A percentile compares a stretch with the other conserved stretches of the same genome.
phyloP scores from a whole-genome alignment of 2,888 invertebrate species.

The Oxyscelio sp. region DNA sequence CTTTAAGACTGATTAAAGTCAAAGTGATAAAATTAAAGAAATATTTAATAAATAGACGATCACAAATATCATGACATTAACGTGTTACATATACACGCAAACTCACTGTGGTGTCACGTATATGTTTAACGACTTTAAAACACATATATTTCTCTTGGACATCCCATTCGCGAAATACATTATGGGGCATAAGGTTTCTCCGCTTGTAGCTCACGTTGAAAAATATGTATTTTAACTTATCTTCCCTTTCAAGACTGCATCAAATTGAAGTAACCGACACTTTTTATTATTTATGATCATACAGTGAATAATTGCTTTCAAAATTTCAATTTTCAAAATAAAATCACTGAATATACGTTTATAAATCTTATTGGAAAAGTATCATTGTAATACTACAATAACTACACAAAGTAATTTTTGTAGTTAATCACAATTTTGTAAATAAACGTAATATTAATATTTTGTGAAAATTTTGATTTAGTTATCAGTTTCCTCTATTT shows the following conservation, averaged over 20 bases:
- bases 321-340: background rate
- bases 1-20: background rate
- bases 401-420: too few relatives aligned
- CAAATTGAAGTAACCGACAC: constrained; percentile 17
- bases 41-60: constrained; percentile 42
- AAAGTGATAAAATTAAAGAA: constrained; percentile 11
- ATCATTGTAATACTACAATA: too few relatives aligned
- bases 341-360: too few relatives aligned
- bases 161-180: constrained; percentile 75
- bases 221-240: constrained; percentile 40
- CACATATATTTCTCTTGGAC: constrained; percentile 75
- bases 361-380: too few relatives aligned
- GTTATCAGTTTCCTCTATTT: too few relatives aligned
- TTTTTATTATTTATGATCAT: constrained; percentile 26
- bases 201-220: constrained; percentile 31
- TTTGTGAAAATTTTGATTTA: too few relatives aligned
- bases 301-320: constrained; percentile 3
- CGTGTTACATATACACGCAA: constrained; percentile 29
- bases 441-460: too few relatives aligned
- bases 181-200: constrained; percentile 60
- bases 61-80: constrained; percentile 29
- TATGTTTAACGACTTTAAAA: constrained; percentile 75
- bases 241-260: constrained; percentile 36
- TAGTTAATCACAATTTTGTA: too few relatives aligned
- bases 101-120: constrained; percentile 72